Evolutionary conservation across 1,140 invertebrate species (phyloP), one percentile per base, ranked within the genome.

Genomic region (Plectrocnemia conspersa): DNA sequence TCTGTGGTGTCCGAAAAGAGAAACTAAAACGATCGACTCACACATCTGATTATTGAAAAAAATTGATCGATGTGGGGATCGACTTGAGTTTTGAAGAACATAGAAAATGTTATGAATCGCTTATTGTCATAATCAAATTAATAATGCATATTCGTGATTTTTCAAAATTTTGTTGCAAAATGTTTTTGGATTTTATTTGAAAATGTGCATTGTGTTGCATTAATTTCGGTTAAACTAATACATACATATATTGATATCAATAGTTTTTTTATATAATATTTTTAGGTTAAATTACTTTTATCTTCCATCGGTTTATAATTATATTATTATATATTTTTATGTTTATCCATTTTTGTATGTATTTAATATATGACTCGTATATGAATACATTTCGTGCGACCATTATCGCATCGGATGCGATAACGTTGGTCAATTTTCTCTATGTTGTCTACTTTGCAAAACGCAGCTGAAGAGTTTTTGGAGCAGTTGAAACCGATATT

Each of bases 401-500:
- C 16, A 27, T n/a, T 24, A n/a, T 15, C 5, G 6, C 24, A n/a
- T 24, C 13, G 11, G n/a, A 13, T 18, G 7, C 19, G n/a, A 7
- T 6, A 5, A 15, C 15, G 6, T 38, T 9, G 7, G 16, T 16
- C 7, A 5, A 22, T 11, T 13, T 38, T 18, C 32, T n/a, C n/a
- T n/a, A n/a, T n/a, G n/a, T n/a, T n/a, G n/a, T n/a, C n/a, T n/a
- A n/a, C n/a, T n/a, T n/a, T n/a, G n/a, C n/a, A 74, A 72, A 73
- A 67, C 74, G 66, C 84, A 93, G 89, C 89, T 76, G 87, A 91
- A 79, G 89, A 91, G 80, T 88, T 91, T 81, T 83, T 92, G 82
- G 87, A 81, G 78, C 86, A 92, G 78, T 81, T 93, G 82, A 89
- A 87, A 85, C 89, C 89, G 68, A 91, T 92, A 78, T 91, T 93